Base-by-base conservation (phyloP, 2,888 invertebrate species). In the Hetaerina titia region DNA sequence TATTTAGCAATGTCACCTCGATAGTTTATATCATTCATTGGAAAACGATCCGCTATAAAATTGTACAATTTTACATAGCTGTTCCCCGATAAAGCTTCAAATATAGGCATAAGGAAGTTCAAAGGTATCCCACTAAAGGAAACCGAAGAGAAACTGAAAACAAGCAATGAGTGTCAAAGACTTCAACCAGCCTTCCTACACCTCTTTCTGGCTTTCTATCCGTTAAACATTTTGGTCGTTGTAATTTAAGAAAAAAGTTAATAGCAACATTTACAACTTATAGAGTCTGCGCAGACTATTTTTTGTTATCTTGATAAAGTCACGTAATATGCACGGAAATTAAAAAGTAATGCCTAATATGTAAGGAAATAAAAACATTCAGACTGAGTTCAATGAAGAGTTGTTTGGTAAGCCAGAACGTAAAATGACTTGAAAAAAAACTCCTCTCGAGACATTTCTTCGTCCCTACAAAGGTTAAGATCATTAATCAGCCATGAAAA, bases 401-500 rank as follows among this genome's bases (percentile, higher is more conserved):
- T 31, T 81, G 81, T n/a, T 81, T 63, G 63, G 60, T 58, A 22
- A 25, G 63, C 90, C 60, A 90, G 31, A 90, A 63, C 60, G 63
- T 69, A 69, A 92, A 92, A 69, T 15, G 56, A n/a, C 45, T n/a
- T 69, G 69, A 63, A 17, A 56, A 74, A 92, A 69, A 92, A 81
- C 25, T 31, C 25, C 81, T 31, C 69, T 56, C 56, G 92, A 45
- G 56, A 92, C 92, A 92, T 56, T 92, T 92, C 81, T 81, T 56
- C 64, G 92, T 69, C 92, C 56, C 69, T 69, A n/a, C 56, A 92
- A 92, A 92, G 92, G 92, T 92, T 92, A 57, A 22, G 69, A 92
- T 92, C 92, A 92, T 92, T 92, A 92, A 92, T 92, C 92, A 92
- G 74, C 92, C 92, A 69, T 92, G 92, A 92, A 92, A 92, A 69